Percentiles rank a stretch among this genome's conserved stretches.
Conservation (phyloP, 2,888 invertebrate genomes). For the Lochmaea crataegi region DNA sequence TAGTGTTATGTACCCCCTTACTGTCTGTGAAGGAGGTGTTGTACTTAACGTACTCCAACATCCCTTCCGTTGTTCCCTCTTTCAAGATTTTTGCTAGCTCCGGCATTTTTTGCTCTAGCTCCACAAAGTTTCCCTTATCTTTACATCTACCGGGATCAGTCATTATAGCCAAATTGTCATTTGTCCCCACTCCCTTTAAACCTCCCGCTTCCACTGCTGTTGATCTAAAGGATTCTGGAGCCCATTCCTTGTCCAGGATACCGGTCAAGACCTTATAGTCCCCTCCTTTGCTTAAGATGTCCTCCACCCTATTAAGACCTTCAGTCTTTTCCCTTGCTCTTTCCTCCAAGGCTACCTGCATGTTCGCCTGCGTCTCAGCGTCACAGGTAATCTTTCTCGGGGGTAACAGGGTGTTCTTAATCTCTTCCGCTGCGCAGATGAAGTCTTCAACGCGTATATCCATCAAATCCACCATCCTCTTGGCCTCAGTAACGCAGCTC, state of each 20-base stretch:
- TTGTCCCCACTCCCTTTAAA: neutral
- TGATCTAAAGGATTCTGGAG: neutral
- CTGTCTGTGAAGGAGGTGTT: neutral
- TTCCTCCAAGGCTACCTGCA: too few relatives aligned
- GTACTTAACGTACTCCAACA: conserved; percentile 2
- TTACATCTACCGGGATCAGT: neutral
- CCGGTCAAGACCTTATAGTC: neutral
- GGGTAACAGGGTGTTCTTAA: neutral
- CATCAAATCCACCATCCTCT: neutral
- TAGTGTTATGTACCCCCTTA: neutral
- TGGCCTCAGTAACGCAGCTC: neutral
- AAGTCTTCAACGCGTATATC: neutral
- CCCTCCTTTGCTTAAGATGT: neutral
- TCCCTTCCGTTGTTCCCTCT: conserved; percentile 2
- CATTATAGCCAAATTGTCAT: neutral
- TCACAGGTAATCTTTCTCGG: neutral
- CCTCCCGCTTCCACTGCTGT: conserved; percentile 2
- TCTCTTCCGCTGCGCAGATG: neutral
- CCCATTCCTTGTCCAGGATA: neutral
- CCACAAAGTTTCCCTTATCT: neutral
- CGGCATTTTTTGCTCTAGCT: conserved; percentile 1
- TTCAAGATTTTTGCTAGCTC: neutral
- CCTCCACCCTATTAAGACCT: neutral
- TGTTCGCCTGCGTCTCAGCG: neutral
- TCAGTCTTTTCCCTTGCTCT: too few relatives aligned